A percentile compares a stretch with the other conserved stretches of the same genome.
Conservation (phyloP, 2,113 vertebrate genomes). For the Tringa solitaria region DNA sequence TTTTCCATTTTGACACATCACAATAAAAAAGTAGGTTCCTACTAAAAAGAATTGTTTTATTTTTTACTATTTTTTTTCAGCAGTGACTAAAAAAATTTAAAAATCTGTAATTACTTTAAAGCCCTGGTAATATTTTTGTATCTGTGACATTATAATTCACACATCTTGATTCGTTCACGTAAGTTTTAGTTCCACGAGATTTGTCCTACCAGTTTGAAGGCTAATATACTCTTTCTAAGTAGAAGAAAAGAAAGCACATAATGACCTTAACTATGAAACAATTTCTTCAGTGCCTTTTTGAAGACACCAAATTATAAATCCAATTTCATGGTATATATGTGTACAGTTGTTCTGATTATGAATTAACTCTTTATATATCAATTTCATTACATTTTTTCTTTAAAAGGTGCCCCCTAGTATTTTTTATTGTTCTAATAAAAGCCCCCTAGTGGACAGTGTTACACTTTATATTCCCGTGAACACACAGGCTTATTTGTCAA, state of each 20-base stretch:
- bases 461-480: background rate
- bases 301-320: background rate
- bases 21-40: too few relatives aligned
- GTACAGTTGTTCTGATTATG: background rate
- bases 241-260: background rate
- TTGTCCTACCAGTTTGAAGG: background rate
- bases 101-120: background rate
- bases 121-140: background rate
- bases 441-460: background rate
- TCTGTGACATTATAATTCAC: background rate
- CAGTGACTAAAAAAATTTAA: background rate
- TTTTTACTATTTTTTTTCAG: background rate
- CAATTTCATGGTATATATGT: background rate
- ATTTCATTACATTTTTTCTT: background rate
- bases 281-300: background rate
- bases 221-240: background rate
- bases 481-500: background rate
- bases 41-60: background rate
- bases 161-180: background rate
- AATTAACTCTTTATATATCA: background rate
- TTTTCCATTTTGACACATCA: background rate
- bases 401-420: background rate
- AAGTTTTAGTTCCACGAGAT: background rate
- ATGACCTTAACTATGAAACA: background rate
- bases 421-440: background rate